These are phyloP conservation scores for Patella ulyssiponensis DNA, from an alignment of 2,888 invertebrate species.

Conservation along the genomic window DNA sequence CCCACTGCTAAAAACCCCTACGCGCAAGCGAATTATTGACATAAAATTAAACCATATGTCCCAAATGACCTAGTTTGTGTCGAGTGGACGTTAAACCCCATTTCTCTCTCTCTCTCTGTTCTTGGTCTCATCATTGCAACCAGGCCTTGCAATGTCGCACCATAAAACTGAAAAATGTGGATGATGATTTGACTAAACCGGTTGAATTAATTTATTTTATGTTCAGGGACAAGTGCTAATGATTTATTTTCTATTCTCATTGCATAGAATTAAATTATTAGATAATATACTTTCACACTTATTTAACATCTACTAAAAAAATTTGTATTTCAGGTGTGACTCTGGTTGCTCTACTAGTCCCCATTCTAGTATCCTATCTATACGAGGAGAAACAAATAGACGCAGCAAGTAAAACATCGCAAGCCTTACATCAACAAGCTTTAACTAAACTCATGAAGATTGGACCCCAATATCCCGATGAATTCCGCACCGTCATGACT, in stretches of 20 bases:
- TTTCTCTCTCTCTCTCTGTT: too few relatives aligned
- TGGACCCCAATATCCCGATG: slow-evolving; percentile 93
- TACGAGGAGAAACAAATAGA: slow-evolving; percentile 75
- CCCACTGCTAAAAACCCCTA: too few relatives aligned
- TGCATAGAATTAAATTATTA: not conserved
- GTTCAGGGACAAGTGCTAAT: not conserved
- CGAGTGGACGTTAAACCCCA: too few relatives aligned
- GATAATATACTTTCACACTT: not conserved
- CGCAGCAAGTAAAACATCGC: slow-evolving; percentile 61
- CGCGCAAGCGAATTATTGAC: too few relatives aligned
- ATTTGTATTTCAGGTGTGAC: slow-evolving; percentile 84
- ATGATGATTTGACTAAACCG: too few relatives aligned
- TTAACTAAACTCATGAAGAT: slow-evolving; percentile 91
- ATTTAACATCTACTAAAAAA: not conserved
- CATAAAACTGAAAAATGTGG: too few relatives aligned
- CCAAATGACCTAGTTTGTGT: too few relatives aligned
- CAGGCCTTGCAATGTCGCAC: too few relatives aligned
- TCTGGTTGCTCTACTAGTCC: slow-evolving; percentile 90
- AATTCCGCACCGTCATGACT: slow-evolving; percentile 92
- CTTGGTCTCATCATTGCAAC: too few relatives aligned
- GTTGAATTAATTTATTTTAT: too few relatives aligned
- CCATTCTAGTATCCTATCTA: slow-evolving; percentile 89
- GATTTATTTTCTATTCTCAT: slow-evolving; percentile 42
- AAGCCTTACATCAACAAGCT: slow-evolving; percentile 85
- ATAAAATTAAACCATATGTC: too few relatives aligned